These are phyloP conservation scores for Vespertilio murinus DNA, from an alignment of 2,797 vertebrate species.

Conservation along the genomic window DNA sequence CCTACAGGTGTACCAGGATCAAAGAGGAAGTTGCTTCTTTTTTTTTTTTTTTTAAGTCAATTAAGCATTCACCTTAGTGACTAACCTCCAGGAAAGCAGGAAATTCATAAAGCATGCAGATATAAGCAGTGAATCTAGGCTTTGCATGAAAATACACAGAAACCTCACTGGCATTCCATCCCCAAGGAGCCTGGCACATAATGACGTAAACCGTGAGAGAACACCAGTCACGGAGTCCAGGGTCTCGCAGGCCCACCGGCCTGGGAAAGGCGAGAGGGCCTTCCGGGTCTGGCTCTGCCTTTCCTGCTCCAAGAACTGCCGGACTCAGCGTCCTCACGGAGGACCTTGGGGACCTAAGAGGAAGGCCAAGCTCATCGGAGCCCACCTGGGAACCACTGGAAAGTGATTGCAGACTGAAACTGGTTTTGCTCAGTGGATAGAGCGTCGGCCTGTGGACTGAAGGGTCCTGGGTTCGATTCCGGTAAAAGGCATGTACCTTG, in stretches of 20 bases:
- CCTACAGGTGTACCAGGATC: not conserved
- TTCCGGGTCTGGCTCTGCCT: not conserved
- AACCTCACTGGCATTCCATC: not conserved
- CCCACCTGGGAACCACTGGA: not conserved
- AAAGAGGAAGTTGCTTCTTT: not conserved
- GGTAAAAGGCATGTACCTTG: too few relatives aligned
- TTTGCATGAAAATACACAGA: not conserved
- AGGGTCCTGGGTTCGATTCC: too few relatives aligned
- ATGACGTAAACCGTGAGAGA: not conserved
- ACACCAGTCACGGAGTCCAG: not conserved
- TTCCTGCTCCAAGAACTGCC: not conserved
- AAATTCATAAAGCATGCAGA: not conserved
- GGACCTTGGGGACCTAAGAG: not conserved
- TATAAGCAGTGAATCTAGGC: not conserved
- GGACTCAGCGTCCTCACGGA: not conserved
- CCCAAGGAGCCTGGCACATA: not conserved
- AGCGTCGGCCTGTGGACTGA: too few relatives aligned
- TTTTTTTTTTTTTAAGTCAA: not conserved
- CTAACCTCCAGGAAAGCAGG: not conserved
- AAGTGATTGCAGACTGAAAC: too few relatives aligned
- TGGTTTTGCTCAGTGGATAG: too few relatives aligned
- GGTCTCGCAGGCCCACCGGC: not conserved
- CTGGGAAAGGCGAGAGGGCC: not conserved
- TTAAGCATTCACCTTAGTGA: slow-evolving; percentile 10
- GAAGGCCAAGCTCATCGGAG: slow-evolving; percentile 29